These are phyloP conservation scores for Sphenodon punctatus DNA, from an alignment of 2,797 vertebrate species.

Conservation along the genomic window DNA sequence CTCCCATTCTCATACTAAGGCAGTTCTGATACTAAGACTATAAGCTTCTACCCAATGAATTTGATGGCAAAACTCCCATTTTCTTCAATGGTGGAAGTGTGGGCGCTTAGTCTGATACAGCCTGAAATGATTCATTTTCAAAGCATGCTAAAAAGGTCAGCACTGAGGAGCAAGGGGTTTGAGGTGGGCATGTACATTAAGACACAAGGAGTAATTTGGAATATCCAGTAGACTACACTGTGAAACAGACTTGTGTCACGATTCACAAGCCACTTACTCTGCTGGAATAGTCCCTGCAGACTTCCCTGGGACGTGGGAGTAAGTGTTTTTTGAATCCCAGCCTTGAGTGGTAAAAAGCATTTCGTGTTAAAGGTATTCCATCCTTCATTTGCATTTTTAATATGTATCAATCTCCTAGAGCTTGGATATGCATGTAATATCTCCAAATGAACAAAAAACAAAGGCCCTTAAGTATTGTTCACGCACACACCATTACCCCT, in stretches of 20 bases:
- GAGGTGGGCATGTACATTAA: not conserved
- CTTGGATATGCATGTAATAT: not conserved
- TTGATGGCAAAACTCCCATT: too few relatives aligned
- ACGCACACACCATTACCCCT: too few relatives aligned
- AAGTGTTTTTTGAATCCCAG: too few relatives aligned
- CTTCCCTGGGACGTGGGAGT: too few relatives aligned
- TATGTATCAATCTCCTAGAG: not conserved
- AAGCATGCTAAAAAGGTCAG: not conserved
- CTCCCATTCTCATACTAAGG: not conserved
- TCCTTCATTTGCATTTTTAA: not conserved
- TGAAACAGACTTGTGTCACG: too few relatives aligned
- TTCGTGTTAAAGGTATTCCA: fast-evolving
- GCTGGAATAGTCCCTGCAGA: too few relatives aligned
- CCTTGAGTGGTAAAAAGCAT: not conserved
- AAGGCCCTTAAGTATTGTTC: too few relatives aligned
- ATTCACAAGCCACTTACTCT: too few relatives aligned
- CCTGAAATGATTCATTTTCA: not conserved
- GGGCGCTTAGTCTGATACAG: not conserved
- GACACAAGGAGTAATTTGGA: not conserved
- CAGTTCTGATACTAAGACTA: not conserved
- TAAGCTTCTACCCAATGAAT: too few relatives aligned
- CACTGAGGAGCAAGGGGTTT: not conserved
- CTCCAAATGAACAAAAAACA: not conserved
- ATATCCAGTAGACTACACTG: not conserved
- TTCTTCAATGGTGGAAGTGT: too few relatives aligned